These are phyloP conservation scores for Acanthococcus lagerstroemiae DNA, from an alignment of 2,888 invertebrate genomes.

Conservation along the genomic window DNA sequence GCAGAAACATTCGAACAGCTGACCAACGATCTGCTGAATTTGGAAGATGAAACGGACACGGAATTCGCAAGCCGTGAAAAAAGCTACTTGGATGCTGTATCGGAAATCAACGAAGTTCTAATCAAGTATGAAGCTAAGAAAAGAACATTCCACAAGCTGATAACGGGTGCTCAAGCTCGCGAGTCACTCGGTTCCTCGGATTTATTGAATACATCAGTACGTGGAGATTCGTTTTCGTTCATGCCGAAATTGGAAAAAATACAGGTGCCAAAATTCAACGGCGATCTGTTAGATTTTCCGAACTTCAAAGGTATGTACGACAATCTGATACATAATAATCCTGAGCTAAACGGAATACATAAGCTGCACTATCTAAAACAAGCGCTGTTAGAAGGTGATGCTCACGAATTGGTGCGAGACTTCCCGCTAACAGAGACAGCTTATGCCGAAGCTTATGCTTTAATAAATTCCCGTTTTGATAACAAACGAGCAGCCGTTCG, in stretches of 20 bases:
- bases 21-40: too few relatives aligned
- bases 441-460: background rate
- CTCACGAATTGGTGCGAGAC: background rate
- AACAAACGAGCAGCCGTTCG: background rate
- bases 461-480: background rate
- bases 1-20: too few relatives aligned
- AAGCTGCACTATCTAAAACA: background rate
- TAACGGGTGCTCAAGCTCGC: too few relatives aligned
- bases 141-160: too few relatives aligned
- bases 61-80: too few relatives aligned
- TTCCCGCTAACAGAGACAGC: background rate
- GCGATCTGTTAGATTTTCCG: background rate
- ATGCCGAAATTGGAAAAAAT: background rate
- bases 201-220: too few relatives aligned
- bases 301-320: background rate
- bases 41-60: too few relatives aligned
- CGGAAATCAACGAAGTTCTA: too few relatives aligned
- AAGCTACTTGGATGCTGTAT: too few relatives aligned
- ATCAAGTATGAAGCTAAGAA: too few relatives aligned
- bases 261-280: slow-evolving; percentile 6
- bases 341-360: background rate
- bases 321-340: slow-evolving; percentile 3
- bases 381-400: background rate
- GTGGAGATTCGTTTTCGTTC: too few relatives aligned
- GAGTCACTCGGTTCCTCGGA: too few relatives aligned